Base-by-base conservation (phyloP, 2,888 invertebrate species). In the Sesia apiformis region DNA sequence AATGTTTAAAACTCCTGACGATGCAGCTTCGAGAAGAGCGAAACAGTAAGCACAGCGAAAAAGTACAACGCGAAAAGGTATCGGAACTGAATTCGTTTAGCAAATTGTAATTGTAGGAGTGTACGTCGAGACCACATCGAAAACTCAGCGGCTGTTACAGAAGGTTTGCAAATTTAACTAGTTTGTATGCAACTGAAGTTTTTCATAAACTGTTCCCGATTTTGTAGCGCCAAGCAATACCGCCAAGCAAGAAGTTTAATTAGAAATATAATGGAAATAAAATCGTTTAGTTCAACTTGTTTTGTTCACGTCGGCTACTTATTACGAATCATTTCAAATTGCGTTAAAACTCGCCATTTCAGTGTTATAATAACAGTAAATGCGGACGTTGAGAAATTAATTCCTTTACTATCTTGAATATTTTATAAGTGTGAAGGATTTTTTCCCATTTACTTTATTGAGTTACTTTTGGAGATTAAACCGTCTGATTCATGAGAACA, bases 181-280 rank as follows among this genome's bases (percentile, higher is more conserved):
- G 72, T 81, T 79, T 74, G 79, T 76, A 79, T 78, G 79, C 76
- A 72, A 71, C 69, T 69, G 71, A 76, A 77, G 79, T 77, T 80
- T 81, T 80, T 81, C 77, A 81, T 78, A 79, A 81, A 80, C 73
- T 72, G 72, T 70, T 67, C 60, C 64, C 64, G 57, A 67, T 64
- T 72, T 66, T 65, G 74, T 72, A 49, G 53, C 54, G n/a, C 69
- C 70, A 65, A 69, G 66, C 69, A 72, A 63, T 65, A 67, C 69
- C 57, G 59, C 63, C 61, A 60, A 61, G 74, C 72, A 80, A 81
- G 81, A 81, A 81, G 63, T 76, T 74, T 78, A 81, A 82, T 81
- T 79, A 58, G 43, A 5, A 50, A 38, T 38, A 39, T 7, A 50
- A 78, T 76, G 75, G 71, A 78, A 80, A 77, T 72, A 69, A 72